Evolutionary conservation across 2,113 vertebrate species (phyloP).

Genomic region (Mugil cephalus): DNA sequence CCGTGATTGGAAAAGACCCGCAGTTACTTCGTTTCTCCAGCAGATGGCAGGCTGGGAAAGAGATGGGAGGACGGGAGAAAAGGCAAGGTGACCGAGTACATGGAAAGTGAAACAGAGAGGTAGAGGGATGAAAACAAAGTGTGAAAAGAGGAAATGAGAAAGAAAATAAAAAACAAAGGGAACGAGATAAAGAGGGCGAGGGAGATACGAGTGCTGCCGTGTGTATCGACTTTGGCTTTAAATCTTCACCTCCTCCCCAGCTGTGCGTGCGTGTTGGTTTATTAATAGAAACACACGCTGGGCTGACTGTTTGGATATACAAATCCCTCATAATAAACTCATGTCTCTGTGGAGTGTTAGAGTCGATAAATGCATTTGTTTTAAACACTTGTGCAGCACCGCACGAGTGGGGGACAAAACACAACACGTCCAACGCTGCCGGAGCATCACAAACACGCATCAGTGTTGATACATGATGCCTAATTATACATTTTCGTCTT

Average conservation of each 20-base stretch:
- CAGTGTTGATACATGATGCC: too few relatives aligned
- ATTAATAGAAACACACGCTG: conserved; percentile 22
- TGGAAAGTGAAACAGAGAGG: neutral
- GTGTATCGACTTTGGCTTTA: conserved; percentile 17
- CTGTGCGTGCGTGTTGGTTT: conserved; percentile 24
- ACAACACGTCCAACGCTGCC: neutral
- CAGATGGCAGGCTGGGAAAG: conserved; percentile 65
- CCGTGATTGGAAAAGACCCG: neutral
- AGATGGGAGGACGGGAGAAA: neutral
- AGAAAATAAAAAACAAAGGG: neutral
- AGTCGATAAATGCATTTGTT: neutral
- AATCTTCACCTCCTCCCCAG: conserved; percentile 6
- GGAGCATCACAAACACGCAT: neutral
- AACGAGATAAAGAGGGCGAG: neutral
- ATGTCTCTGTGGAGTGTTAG: neutral
- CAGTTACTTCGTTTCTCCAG: conserved; percentile 22
- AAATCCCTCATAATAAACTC: conserved; percentile 3
- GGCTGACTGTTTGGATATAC: conserved; percentile 11
- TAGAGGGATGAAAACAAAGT: neutral
- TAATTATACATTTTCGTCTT: conserved; percentile 15
- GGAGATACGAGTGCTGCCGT: conserved; percentile 1
- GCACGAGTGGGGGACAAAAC: neutral
- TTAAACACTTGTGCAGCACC: neutral
- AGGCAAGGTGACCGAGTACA: neutral
- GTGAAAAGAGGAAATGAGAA: neutral